Evolutionary conservation across 2,888 invertebrate genomes (phyloP).

Genomic region (Bombylius discolor): DNA sequence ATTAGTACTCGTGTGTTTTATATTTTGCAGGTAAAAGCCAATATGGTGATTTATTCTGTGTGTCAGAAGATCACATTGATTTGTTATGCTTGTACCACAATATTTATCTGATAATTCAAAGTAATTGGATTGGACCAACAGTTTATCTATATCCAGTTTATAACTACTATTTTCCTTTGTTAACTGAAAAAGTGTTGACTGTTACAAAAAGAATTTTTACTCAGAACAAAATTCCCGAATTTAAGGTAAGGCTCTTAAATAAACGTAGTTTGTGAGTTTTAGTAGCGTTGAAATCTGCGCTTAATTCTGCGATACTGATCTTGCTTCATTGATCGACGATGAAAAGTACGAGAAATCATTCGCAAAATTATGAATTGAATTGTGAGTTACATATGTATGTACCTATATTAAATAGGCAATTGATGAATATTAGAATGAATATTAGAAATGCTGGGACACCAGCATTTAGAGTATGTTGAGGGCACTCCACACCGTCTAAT

Average conservation of each 20-base stretch:
- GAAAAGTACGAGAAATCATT: too few species aligned
- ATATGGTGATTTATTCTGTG: constrained; percentile 25
- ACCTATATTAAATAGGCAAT: too few species aligned
- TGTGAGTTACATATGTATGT: too few species aligned
- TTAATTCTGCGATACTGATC: too few species aligned
- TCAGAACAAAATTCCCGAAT: constrained; percentile 26
- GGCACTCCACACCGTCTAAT: too few species aligned
- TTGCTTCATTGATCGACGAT: too few species aligned
- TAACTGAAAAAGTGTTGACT: constrained; percentile 27
- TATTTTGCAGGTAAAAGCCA: constrained; percentile 21
- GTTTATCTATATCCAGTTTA: constrained; percentile 34
- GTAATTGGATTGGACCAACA: constrained; percentile 31
- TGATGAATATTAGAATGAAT: too few species aligned
- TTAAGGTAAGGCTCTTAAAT: constrained; percentile 22
- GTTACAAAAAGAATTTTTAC: constrained; percentile 32
- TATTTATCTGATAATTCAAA: constrained; percentile 26
- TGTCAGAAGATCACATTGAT: constrained; percentile 30
- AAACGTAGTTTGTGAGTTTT: too few species aligned
- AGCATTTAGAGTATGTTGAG: too few species aligned
- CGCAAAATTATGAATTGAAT: too few species aligned
- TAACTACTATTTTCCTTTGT: constrained; percentile 31
- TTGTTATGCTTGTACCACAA: constrained; percentile 28
- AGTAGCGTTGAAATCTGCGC: too few species aligned
- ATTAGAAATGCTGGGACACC: too few species aligned
- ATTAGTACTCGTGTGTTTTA: background rate